Evolutionary conservation across 2,113 vertebrate species (phyloP).

Genomic region (Petromus typicus): DNA sequence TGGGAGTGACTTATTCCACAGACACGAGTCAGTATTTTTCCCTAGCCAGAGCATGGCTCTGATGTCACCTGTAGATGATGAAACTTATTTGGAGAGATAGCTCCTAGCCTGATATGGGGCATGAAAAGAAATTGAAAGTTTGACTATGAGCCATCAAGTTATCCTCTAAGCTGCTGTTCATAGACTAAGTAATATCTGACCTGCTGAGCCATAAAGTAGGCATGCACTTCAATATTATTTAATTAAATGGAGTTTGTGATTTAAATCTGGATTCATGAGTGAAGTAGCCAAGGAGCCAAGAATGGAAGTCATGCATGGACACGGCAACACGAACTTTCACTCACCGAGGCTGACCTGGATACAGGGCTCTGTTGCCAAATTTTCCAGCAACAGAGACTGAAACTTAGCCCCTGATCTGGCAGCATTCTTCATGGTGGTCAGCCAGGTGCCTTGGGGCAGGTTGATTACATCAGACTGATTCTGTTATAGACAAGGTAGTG

Average conservation of each 20-base stretch:
- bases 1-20: neutral
- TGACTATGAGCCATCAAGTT: neutral
- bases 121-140: neutral
- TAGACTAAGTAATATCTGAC: neutral
- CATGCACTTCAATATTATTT: neutral
- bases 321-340: neutral
- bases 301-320: neutral
- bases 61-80: neutral
- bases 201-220: neutral
- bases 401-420: neutral
- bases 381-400: neutral
- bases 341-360: neutral
- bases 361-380: neutral
- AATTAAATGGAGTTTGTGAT: neutral
- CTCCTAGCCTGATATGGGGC: neutral
- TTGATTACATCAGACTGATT: neutral
- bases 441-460: no score
- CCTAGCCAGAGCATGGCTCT: neutral
- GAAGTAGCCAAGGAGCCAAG: neutral
- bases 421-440: neutral
- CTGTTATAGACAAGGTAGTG: neutral
- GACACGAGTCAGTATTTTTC: neutral
- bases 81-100: neutral
- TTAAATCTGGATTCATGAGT: neutral
- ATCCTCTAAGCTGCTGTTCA: neutral